phyloP scores from a whole-genome alignment of 2,113 vertebrate genomes.

The Leptobrachium ailaonicum region DNA sequence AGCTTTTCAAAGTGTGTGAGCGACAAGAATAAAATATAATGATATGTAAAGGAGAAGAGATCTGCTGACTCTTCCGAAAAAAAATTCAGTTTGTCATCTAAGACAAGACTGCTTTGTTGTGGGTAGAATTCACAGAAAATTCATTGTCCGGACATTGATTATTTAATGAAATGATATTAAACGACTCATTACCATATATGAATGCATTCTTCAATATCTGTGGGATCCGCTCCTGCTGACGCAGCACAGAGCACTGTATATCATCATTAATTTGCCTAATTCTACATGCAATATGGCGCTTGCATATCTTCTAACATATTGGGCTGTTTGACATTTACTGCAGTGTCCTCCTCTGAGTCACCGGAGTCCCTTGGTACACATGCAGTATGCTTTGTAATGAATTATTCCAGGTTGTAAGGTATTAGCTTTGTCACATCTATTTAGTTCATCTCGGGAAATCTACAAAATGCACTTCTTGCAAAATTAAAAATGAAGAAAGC shows the following conservation, averaged over 20 bases:
- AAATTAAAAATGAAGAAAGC: no score
- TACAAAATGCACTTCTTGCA: no score
- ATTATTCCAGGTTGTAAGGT: background rate
- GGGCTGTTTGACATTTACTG: background rate
- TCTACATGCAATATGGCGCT: background rate
- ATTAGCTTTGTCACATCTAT: no score
- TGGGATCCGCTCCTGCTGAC: background rate
- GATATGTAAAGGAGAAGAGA: background rate
- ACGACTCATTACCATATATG: background rate
- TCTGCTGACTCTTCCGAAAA: background rate
- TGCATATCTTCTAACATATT: background rate
- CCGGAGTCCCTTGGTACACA: background rate
- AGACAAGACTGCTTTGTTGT: background rate
- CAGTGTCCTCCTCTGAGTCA: background rate
- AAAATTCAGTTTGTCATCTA: background rate
- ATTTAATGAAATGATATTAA: background rate
- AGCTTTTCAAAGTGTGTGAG: background rate
- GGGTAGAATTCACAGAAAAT: background rate
- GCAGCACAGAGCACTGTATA: background rate
- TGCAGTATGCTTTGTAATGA: background rate
- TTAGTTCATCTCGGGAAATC: no score
- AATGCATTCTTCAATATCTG: background rate
- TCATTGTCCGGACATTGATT: background rate
- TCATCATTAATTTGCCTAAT: background rate
- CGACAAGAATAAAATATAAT: background rate